Evolutionary conservation across 2,113 vertebrate genomes (phyloP).

Genomic region (Chaetura pelagica): DNA sequence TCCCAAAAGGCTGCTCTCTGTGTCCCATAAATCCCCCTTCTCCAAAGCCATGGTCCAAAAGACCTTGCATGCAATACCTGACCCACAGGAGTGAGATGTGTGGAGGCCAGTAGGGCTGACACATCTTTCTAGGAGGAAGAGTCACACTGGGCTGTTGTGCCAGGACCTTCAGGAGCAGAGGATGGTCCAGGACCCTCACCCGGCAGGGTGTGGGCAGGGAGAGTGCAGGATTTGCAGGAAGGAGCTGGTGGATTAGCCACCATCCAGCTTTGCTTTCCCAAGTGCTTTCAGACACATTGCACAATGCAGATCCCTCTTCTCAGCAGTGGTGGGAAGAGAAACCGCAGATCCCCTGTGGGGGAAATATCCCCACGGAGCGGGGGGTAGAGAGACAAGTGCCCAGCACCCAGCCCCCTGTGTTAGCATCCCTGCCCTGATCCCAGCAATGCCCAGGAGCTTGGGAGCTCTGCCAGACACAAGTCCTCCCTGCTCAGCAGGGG

Average conservation of each 20-base stretch:
- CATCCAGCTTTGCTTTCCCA: neutral
- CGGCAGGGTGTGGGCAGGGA: neutral
- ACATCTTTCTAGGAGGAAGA: neutral
- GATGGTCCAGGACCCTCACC: neutral
- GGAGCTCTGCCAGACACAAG: neutral
- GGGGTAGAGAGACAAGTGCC: neutral
- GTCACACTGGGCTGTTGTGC: fast-evolving
- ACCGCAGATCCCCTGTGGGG: fast-evolving
- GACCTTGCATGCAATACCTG: neutral
- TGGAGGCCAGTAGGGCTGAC: neutral
- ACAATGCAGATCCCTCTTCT: neutral
- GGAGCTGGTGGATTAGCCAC: neutral
- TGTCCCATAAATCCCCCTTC: fast-evolving
- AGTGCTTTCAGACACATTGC: fast-evolving
- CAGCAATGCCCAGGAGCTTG: fast-evolving
- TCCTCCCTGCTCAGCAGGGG: fast-evolving
- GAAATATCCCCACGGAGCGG: fast-evolving
- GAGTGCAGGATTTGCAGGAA: neutral
- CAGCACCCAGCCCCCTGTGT: neutral
- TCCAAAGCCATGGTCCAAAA: neutral
- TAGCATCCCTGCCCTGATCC: neutral
- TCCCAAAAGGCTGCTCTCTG: neutral
- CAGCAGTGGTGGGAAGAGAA: neutral
- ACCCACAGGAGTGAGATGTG: fast-evolving
- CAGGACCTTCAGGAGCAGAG: neutral